Base-by-base conservation (phyloP, 2,797 vertebrate species). In the Thunnus albacares region DNA sequence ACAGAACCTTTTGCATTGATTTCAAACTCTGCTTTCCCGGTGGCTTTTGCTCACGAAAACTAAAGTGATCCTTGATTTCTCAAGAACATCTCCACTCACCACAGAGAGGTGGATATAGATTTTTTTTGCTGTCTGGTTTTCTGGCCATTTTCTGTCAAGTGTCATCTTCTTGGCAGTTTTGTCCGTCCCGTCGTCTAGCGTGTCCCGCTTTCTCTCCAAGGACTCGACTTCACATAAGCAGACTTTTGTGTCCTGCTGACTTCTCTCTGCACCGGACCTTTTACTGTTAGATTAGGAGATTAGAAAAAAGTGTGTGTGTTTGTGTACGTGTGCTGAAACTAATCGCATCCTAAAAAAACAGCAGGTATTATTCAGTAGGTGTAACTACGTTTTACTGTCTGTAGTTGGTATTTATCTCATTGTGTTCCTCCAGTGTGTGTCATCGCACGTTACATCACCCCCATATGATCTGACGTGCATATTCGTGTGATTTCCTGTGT, bases 211-310 rank as follows among this genome's bases (percentile, higher is more conserved):
- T 73, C 63, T 79, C 70, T 82, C 51, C 6, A 49, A 68, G 70
- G 75, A 71, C 71, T 85, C 56, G 51, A n/a, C 71, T 79, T 82
- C 53, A 77, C 79, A 56, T 64, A 56, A 83, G 61, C 49, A 77
- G 72, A 69, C 58, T 20, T 71, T 81, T 62, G 60, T 66, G 56
- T 87, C 64, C 43, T 59, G 38, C 45, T 65, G 61, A 62, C 38
- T 77, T 66, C 71, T 78, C 61, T 41, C 12, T 12, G 30, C 52
- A 56, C 18, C 59, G 12, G 75, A 79, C 73, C 20, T 76, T 77
- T 64, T 61, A 15, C 63, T 78, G 2, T 71, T 57, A 78, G 56
- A 81, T 72, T 53, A 82, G 38, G 52, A 67, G 55, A 87, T 80
- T 64, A 71, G 11, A 68, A 73, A 65, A 59, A 63, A 41, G 18